A percentile compares a stretch with the other conserved stretches of the same genome.
These are phyloP conservation scores for Acanthochromis polyacanthus DNA, from an alignment of 2,113 vertebrate species.

Conservation along the genomic window DNA sequence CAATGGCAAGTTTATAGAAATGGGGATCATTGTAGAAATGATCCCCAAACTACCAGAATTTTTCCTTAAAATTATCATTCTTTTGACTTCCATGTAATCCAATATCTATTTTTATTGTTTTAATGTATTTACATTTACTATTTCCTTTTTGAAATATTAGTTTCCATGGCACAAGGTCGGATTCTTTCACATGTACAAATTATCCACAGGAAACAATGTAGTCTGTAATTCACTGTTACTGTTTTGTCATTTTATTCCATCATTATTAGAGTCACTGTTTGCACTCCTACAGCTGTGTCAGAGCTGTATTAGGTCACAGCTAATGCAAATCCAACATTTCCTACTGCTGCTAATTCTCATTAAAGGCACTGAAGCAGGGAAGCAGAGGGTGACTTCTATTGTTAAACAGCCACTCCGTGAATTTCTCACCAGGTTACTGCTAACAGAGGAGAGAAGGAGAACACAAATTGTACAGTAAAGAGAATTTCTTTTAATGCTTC, in stretches of 20 bases:
- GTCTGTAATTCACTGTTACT: background rate
- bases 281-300: background rate
- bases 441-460: background rate
- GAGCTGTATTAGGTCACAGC: slow-evolving; percentile 9
- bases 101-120: background rate
- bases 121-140: background rate
- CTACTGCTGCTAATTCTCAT: slow-evolving; percentile 21
- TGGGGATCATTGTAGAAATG: background rate
- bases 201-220: background rate
- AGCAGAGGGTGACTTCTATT: background rate
- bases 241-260: background rate
- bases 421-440: background rate
- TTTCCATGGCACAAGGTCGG: background rate
- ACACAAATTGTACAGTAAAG: background rate
- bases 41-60: background rate
- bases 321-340: slow-evolving; percentile 24
- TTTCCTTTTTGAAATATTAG: background rate
- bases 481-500: background rate
- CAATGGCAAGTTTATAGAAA: no score
- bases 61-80: background rate
- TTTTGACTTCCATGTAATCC: background rate
- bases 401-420: background rate
- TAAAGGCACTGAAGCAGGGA: slow-evolving; percentile 19
- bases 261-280: background rate
- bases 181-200: background rate